Base-by-base conservation (phyloP, 2,113 vertebrate species). In the Alaudala cheleensis region DNA sequence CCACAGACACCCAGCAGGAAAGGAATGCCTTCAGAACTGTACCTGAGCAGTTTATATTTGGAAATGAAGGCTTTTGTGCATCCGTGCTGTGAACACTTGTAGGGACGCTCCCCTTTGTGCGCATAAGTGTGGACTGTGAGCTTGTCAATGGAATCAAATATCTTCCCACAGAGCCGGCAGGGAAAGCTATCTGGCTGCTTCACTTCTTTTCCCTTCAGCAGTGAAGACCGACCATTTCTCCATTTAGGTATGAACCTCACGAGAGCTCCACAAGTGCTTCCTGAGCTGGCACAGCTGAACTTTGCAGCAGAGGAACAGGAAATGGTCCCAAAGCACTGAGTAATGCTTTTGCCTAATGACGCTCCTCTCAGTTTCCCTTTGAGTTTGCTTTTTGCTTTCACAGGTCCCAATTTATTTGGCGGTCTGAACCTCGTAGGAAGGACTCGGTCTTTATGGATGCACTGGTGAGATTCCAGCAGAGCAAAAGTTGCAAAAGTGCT, bases 11-110 rank as follows among this genome's bases (percentile, higher is more conserved):
- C 58, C 80, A 81, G 40, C 8, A 81, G 64, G 61, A 79, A 86
- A 78, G 16, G 21, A 66, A 22, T 19, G 21, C 49, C 53, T 90
- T 47, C 33, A 84, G 72, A 66, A 82, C 71, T 95, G 96, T 97
- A 98, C 98, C 98, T 98, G 96, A 98, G 97, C 83, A 98, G 67
- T 82, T 98, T 98, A 67, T 98, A 98, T 97, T 97, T 98, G 94
- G 98, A 98, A 96, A 98, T 96, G 92, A 98, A 98, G 86, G 98
- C 97, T 96, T 98, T 98, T 85, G 97, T 96, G 90, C 98, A 98
- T 90, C 97, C 98, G 65, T 97, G 93, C 88, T 98, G 96, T 4
- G 96, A 87, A 69, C 98, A 98, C 96, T 97, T 97, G 97, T 94
- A 98, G 20, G 98, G 98, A 24, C 97, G 97, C 74, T 98, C 98